Percentiles rank a stretch among this genome's conserved stretches.
These are phyloP conservation scores for Drosophila serrata DNA, from an alignment of 1,140 invertebrate genomes.

Conservation along the genomic window DNA sequence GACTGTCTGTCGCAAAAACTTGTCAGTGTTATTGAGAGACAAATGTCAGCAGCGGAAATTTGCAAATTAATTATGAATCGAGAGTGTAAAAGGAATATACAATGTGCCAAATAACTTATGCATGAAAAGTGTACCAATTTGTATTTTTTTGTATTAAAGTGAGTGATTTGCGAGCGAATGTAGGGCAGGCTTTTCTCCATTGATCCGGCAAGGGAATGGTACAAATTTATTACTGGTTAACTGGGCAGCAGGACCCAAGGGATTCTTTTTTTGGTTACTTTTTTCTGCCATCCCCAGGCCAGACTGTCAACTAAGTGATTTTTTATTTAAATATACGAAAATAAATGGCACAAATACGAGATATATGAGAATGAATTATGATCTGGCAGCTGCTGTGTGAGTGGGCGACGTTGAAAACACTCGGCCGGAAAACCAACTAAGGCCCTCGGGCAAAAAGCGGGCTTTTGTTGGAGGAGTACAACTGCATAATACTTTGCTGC, in stretches of 20 bases:
- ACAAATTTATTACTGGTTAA: slow-evolving; percentile 34
- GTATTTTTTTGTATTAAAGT: slow-evolving; percentile 22
- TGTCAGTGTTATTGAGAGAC: slow-evolving; percentile 41
- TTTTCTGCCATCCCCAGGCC: slow-evolving; percentile 22
- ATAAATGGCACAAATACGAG: slow-evolving; percentile 39
- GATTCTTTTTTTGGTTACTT: not conserved
- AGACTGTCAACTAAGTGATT: slow-evolving; percentile 74
- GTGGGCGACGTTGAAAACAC: slow-evolving; percentile 44
- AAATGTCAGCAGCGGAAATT: slow-evolving; percentile 40
- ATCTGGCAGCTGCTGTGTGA: slow-evolving; percentile 56
- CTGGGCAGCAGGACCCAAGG: slow-evolving; percentile 18
- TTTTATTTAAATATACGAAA: slow-evolving; percentile 71
- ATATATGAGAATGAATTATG: slow-evolving; percentile 69
- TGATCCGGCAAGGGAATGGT: slow-evolving; percentile 9
- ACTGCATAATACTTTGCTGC: slow-evolving; percentile 1
- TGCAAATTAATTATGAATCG: slow-evolving; percentile 49
- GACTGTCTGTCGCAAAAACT: slow-evolving; percentile 41
- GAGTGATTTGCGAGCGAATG: slow-evolving; percentile 29
- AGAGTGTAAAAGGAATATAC: slow-evolving; percentile 34
- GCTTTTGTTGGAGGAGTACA: not conserved
- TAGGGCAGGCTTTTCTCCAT: slow-evolving; percentile 15
- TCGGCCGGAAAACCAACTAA: slow-evolving; percentile 26
- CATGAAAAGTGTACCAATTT: slow-evolving; percentile 27
- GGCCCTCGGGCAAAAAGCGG: slow-evolving; percentile 16
- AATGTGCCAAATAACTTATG: slow-evolving; percentile 34